phyloP scores from a whole-genome alignment of 2,888 invertebrate species.

The Diaprepes abbreviatus region DNA sequence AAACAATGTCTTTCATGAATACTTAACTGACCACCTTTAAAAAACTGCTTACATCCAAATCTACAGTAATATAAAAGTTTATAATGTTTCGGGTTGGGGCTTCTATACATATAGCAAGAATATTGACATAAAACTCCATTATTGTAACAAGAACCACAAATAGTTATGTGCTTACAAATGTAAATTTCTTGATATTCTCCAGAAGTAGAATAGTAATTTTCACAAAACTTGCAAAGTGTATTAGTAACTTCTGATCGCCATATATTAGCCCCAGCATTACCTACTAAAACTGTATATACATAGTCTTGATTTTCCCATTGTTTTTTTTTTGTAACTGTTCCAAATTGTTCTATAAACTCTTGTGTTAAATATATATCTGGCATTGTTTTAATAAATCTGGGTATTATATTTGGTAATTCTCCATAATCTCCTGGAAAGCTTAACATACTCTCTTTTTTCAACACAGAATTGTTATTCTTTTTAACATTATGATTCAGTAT shows the following conservation, averaged over 20 bases:
- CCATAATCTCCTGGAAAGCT: background rate
- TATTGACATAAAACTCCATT: background rate
- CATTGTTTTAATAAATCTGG: background rate
- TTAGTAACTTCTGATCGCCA: background rate
- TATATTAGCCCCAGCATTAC: background rate
- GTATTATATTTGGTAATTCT: background rate
- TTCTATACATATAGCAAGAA: background rate
- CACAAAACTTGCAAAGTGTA: conserved; percentile 1
- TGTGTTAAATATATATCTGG: background rate
- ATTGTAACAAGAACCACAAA: background rate
- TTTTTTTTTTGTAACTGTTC: background rate
- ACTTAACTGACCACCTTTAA: background rate
- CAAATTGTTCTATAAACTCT: background rate
- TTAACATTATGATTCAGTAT: background rate
- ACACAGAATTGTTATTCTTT: background rate
- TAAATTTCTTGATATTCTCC: background rate
- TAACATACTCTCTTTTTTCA: background rate
- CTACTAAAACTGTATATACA: background rate
- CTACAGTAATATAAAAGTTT: conserved; percentile 2
- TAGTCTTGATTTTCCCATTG: background rate
- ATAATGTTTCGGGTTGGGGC: background rate
- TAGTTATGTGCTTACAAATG: background rate
- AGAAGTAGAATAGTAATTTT: conserved; percentile 9
- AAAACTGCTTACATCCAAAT: conserved; percentile 9
- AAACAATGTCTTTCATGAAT: background rate